Percentiles rank a stretch among this genome's conserved stretches.
phyloP scores from a whole-genome alignment of 2,797 vertebrate genomes.

The Enteromius argenteus region DNA sequence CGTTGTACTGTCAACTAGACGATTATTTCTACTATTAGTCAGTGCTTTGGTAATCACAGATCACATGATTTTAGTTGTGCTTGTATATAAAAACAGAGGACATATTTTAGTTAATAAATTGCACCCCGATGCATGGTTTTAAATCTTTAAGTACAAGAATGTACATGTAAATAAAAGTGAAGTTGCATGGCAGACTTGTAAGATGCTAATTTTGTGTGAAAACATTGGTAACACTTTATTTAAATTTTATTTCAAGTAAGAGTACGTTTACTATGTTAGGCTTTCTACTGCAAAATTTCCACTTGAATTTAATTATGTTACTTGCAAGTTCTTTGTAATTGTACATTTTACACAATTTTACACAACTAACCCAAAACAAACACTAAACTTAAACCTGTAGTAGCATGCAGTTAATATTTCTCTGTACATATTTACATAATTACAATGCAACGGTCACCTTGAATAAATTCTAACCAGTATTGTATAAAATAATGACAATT shows the following conservation, averaged over 20 bases:
- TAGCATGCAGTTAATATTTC: not conserved
- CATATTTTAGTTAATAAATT: not conserved
- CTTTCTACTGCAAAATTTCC: not conserved
- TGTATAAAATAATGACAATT: not conserved
- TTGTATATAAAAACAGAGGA: not conserved
- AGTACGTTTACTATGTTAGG: not conserved
- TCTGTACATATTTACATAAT: not conserved
- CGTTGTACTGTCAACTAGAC: not conserved
- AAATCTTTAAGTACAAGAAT: not conserved
- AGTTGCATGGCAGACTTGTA: not conserved
- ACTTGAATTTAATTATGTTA: not conserved
- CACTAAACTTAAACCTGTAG: not conserved
- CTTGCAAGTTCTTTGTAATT: not conserved
- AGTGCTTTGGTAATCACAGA: not conserved
- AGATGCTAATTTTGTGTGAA: not conserved
- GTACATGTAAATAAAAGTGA: not conserved
- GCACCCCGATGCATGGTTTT: not conserved
- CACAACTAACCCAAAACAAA: not conserved
- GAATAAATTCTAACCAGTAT: not conserved
- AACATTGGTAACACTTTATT: not conserved
- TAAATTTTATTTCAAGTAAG: not conserved
- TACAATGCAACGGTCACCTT: not conserved
- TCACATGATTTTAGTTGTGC: not conserved
- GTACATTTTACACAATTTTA: too few species aligned
- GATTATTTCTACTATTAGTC: constrained; percentile 2